phyloP scores from a whole-genome alignment of 1,140 invertebrate species.

The Heliconius eleuchia region DNA sequence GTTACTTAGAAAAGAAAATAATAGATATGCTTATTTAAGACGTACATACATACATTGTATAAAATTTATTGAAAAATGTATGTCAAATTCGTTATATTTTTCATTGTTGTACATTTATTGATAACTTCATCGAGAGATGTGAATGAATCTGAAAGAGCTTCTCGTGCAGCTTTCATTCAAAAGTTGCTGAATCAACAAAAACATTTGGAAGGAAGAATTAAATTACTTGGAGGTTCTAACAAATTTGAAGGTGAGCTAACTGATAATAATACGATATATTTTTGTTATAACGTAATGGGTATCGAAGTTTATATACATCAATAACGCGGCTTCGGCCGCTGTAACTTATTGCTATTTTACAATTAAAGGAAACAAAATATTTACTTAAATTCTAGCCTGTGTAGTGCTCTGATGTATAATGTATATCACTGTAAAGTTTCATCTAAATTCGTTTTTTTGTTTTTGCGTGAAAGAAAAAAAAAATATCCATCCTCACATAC shows the following conservation, averaged over 20 bases:
- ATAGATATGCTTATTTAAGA: not conserved
- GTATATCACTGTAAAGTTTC: no score
- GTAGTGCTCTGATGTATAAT: no score
- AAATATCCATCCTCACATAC: no score
- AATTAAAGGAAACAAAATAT: no score
- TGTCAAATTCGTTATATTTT: slow-evolving; percentile 24
- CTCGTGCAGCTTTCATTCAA: slow-evolving; percentile 65
- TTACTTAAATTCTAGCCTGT: no score
- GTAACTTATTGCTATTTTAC: no score
- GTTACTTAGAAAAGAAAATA: not conserved
- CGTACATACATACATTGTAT: no score
- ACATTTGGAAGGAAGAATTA: slow-evolving; percentile 87
- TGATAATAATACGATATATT: not conserved
- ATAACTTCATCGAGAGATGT: slow-evolving; percentile 52
- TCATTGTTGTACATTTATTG: slow-evolving; percentile 32
- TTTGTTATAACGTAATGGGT: not conserved
- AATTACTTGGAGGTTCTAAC: slow-evolving; percentile 84
- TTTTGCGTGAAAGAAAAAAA: no score
- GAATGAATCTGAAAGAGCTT: slow-evolving; percentile 54
- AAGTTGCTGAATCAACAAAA: slow-evolving; percentile 83
- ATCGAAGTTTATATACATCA: no score
- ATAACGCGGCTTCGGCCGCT: no score
- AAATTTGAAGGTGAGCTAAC: slow-evolving; percentile 85
- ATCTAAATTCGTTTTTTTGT: no score
- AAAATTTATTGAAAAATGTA: slow-evolving; percentile 14